Evolutionary conservation across 2,797 vertebrate genomes (phyloP).

Genomic region (Crypturellus tataupa): DNA sequence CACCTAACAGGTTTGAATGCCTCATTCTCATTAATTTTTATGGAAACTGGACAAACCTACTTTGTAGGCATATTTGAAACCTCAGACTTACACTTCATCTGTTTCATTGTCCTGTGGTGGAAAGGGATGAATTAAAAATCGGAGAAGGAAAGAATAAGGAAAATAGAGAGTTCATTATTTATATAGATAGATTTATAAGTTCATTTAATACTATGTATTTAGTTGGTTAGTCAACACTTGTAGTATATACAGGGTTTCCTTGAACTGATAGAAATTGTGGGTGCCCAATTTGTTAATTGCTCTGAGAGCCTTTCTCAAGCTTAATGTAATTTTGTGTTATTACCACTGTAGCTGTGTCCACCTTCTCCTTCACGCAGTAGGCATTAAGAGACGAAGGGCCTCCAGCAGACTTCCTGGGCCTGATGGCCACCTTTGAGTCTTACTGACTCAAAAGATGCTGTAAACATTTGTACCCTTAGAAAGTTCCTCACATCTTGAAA

Average conservation of each 20-base stretch:
- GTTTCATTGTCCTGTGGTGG: not conserved
- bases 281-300: not conserved
- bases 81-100: not conserved
- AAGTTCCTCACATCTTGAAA: not conserved
- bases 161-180: not conserved
- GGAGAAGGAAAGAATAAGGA: not conserved
- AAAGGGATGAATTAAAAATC: not conserved
- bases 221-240: not conserved
- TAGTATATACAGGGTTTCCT: not conserved
- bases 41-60: not conserved
- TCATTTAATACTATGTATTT: not conserved
- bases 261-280: not conserved
- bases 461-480: not conserved
- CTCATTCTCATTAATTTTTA: not conserved
- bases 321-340: not conserved
- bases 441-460: not conserved
- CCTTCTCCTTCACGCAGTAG: not conserved
- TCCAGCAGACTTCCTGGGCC: not conserved
- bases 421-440: not conserved
- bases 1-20: not conserved
- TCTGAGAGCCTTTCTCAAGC: not conserved
- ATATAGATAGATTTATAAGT: not conserved
- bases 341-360: not conserved
- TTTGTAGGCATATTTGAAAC: not conserved
- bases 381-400: not conserved